phyloP scores from a whole-genome alignment of 2,888 invertebrate genomes.

The Melanchra persicariae region DNA sequence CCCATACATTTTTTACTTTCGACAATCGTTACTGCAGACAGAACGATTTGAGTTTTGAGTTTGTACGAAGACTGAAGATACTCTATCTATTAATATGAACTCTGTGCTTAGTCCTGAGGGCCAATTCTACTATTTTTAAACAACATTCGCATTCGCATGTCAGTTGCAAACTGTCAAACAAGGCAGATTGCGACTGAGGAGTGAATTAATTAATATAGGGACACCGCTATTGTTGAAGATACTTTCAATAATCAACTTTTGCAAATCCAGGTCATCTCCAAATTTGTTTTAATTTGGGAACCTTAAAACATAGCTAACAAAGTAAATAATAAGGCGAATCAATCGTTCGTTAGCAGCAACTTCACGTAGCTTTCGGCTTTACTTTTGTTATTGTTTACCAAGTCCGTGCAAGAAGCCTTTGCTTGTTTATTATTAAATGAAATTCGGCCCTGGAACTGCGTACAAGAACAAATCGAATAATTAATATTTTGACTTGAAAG shows the following conservation, averaged over 20 bases:
- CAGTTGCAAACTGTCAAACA: too few relatives aligned
- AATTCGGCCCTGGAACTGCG: conserved; percentile 68
- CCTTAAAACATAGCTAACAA: conserved; percentile 15
- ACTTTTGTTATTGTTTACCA: conserved; percentile 78
- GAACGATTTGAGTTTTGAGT: too few relatives aligned
- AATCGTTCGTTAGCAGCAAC: conserved; percentile 69
- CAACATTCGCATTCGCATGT: too few relatives aligned
- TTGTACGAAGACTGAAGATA: not conserved
- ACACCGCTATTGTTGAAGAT: too few relatives aligned
- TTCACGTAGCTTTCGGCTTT: conserved; percentile 61
- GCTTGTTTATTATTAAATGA: conserved; percentile 75
- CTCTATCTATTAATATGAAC: too few relatives aligned
- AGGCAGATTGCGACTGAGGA: too few relatives aligned
- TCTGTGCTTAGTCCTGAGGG: too few relatives aligned
- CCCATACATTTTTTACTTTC: too few relatives aligned
- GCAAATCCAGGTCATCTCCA: conserved; percentile 1
- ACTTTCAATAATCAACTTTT: not conserved
- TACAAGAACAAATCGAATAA: conserved; percentile 66
- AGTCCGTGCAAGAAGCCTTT: conserved; percentile 70
- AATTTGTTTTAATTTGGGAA: conserved; percentile 18
- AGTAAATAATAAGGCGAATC: conserved; percentile 63
- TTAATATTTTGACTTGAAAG: conserved; percentile 47
- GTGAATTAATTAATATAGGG: too few relatives aligned
- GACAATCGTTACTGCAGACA: too few relatives aligned
- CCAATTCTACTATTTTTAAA: too few relatives aligned